These are phyloP conservation scores for Halocynthia roretzi DNA, from an alignment of 23 tunicate species.

Conservation along the genomic window DNA sequence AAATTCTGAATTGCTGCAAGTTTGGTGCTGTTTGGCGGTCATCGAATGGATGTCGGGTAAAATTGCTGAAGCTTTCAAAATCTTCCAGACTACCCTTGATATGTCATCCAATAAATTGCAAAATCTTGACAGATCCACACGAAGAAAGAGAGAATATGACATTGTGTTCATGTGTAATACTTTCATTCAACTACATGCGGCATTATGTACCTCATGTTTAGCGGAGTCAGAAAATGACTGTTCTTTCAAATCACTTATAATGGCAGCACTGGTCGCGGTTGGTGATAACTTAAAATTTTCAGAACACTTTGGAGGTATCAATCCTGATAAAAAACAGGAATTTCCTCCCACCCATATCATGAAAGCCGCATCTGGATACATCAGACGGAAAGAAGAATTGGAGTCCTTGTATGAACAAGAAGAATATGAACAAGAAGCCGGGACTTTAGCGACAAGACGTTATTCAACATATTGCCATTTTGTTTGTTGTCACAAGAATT, in stretches of 20 bases:
- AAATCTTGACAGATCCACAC: neutral
- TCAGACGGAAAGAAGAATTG: slow-evolving; percentile 4
- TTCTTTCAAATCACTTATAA: neutral
- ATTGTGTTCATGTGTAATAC: slow-evolving; percentile 1
- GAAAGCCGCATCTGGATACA: slow-evolving; percentile 15
- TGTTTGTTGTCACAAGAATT: neutral
- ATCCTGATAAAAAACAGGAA: neutral
- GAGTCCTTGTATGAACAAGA: slow-evolving; percentile 25
- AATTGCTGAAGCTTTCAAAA: slow-evolving; percentile 26
- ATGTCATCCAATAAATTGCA: neutral
- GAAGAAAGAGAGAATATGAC: neutral
- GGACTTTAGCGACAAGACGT: too few species aligned
- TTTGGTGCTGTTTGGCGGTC: slow-evolving; percentile 65
- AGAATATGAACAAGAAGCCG: slow-evolving; percentile 2
- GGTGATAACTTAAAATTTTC: slow-evolving; percentile 50
- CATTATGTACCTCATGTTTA: neutral
- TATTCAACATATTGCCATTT: neutral
- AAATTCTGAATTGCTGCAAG: slow-evolving; percentile 35
- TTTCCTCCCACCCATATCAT: neutral
- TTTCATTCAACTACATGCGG: neutral
- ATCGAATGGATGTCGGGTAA: slow-evolving; percentile 52
- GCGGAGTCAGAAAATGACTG: neutral
- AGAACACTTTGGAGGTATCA: slow-evolving; percentile 7
- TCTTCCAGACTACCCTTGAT: neutral
- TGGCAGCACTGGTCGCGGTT: slow-evolving; percentile 19